A percentile compares a stretch with the other conserved stretches of the same genome.
These are phyloP conservation scores for Erannis defoliaria DNA, from an alignment of 2,888 invertebrate genomes.

Conservation along the genomic window DNA sequence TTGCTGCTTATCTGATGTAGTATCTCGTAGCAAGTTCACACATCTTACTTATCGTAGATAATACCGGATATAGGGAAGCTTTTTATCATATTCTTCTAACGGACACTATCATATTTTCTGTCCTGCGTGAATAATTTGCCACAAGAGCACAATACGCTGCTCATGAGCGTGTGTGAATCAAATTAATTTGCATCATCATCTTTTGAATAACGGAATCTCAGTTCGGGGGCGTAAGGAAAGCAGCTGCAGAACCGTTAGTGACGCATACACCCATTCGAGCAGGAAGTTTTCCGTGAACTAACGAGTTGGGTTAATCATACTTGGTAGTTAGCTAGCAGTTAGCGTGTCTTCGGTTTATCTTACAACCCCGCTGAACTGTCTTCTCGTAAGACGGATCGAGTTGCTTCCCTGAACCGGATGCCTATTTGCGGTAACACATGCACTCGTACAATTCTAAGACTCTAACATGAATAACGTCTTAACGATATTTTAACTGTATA, in stretches of 20 bases:
- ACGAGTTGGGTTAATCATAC: constrained; percentile 57
- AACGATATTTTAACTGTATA: constrained; percentile 36
- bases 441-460: constrained; percentile 33
- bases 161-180: constrained; percentile 25
- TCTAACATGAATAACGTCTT: constrained; percentile 36
- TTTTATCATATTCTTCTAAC: constrained; percentile 1
- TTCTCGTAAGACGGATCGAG: constrained; percentile 58
- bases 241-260: constrained; percentile 65
- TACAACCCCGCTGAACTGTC: constrained; percentile 57
- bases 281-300: constrained; percentile 65
- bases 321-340: constrained; percentile 54
- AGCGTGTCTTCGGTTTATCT: constrained; percentile 60
- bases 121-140: background rate
- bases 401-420: constrained; percentile 57
- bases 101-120: background rate
- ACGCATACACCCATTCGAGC: constrained; percentile 59
- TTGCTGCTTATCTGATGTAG: background rate
- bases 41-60: background rate
- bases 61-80: background rate
- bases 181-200: constrained; percentile 46
- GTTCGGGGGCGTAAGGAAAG: constrained; percentile 53
- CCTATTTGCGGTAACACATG: constrained; percentile 50
- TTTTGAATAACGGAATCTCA: constrained; percentile 51
- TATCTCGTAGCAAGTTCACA: background rate
- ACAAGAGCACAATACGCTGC: background rate